These are phyloP conservation scores for Sarcoramphus papa DNA, from an alignment of 2,797 vertebrate species.

Conservation along the genomic window DNA sequence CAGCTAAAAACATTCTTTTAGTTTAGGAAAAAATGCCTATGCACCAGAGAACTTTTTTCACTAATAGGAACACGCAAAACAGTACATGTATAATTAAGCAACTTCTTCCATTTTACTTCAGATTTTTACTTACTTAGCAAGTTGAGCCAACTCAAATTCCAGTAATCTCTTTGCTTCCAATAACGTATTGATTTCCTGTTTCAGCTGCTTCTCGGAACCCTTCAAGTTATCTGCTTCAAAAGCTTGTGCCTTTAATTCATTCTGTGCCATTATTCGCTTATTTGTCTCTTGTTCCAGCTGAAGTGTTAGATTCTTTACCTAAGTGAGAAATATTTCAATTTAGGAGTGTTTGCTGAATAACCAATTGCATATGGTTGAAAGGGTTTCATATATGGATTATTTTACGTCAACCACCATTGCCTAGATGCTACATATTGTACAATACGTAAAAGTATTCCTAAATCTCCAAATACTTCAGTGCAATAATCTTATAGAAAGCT, in stretches of 20 bases:
- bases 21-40: slow-evolving; percentile 5
- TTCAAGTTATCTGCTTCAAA: slow-evolving; percentile 90
- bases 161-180: slow-evolving; percentile 92
- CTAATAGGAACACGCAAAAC: background rate
- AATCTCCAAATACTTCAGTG: background rate
- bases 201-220: slow-evolving; percentile 94
- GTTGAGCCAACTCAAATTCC: slow-evolving; percentile 94
- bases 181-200: slow-evolving; percentile 92
- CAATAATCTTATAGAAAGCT: background rate
- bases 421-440: background rate
- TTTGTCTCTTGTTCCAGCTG: slow-evolving; percentile 90
- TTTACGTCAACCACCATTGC: background rate
- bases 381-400: background rate
- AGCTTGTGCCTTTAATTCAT: slow-evolving; percentile 86
- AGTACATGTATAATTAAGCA: background rate
- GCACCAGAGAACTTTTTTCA: background rate
- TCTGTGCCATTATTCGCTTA: slow-evolving; percentile 84
- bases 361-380: background rate
- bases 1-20: slow-evolving; percentile 24
- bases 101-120: slow-evolving; percentile 12
- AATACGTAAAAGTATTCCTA: background rate
- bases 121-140: slow-evolving; percentile 87
- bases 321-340: background rate
- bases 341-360: background rate
- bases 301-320: slow-evolving; percentile 85